phyloP scores from a whole-genome alignment of 1,140 invertebrate genomes.

The Hypsibius dujardini region DNA sequence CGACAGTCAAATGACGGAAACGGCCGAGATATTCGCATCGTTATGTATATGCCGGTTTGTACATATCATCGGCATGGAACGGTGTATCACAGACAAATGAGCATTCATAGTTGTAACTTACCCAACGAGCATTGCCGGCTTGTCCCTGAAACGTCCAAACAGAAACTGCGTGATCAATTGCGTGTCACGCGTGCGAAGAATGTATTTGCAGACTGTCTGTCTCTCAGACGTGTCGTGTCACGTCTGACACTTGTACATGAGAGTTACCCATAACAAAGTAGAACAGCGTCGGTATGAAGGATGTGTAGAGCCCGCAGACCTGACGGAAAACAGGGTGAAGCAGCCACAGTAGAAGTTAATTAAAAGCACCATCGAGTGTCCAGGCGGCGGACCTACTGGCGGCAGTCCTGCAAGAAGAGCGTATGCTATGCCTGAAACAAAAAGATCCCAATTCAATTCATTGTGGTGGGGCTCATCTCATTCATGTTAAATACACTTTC shows the following conservation, averaged over 20 bases:
- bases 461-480: too few species aligned
- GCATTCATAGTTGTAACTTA: neutral
- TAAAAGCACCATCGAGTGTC: neutral
- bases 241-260: neutral
- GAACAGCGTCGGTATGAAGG: constrained; percentile 15
- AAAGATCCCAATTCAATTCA: too few species aligned
- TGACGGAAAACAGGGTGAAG: neutral
- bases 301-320: constrained; percentile 15
- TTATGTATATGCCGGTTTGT: too few species aligned
- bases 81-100: too few species aligned
- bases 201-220: too few species aligned
- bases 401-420: neutral
- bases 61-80: too few species aligned
- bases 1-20: too few species aligned
- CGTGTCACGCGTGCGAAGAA: too few species aligned
- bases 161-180: too few species aligned
- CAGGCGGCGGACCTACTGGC: neutral
- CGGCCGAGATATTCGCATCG: too few species aligned
- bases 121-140: constrained; percentile 15
- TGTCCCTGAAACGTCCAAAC: neutral
- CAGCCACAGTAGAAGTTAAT: neutral
- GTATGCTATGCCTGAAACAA: neutral
- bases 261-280: constrained; percentile 1
- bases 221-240: too few species aligned
- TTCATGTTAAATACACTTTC: too few species aligned